These are phyloP conservation scores for Dascyllus trimaculatus DNA, from an alignment of 2,113 vertebrate genomes.

Conservation along the genomic window DNA sequence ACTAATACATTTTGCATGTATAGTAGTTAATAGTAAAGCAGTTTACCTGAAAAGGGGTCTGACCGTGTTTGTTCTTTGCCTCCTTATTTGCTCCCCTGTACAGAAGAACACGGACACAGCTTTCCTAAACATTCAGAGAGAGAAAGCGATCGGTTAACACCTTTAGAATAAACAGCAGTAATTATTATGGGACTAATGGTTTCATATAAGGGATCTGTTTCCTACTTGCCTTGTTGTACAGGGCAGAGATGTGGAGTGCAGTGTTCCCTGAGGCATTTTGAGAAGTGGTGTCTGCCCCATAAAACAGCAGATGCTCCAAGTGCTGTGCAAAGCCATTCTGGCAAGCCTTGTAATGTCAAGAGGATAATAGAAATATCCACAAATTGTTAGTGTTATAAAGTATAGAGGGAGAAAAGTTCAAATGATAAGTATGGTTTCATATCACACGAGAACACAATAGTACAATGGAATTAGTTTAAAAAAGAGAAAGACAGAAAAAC, in stretches of 20 bases:
- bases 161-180: slow-evolving; percentile 1
- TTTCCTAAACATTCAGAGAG: slow-evolving; percentile 85
- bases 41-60: slow-evolving; percentile 93
- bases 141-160: slow-evolving; percentile 30
- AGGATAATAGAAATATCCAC: slow-evolving; percentile 50
- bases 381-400: slow-evolving; percentile 34
- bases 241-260: slow-evolving; percentile 92
- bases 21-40: neutral
- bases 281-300: slow-evolving; percentile 90
- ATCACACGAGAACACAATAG: neutral
- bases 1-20: neutral
- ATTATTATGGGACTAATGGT: slow-evolving; percentile 19
- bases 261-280: slow-evolving; percentile 95
- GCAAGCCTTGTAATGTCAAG: slow-evolving; percentile 78
- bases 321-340: slow-evolving; percentile 93
- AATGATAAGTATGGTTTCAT: slow-evolving; percentile 12
- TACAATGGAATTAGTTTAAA: slow-evolving; percentile 13
- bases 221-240: slow-evolving; percentile 91
- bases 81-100: slow-evolving; percentile 92
- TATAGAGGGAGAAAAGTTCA: slow-evolving; percentile 11
- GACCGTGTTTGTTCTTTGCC: slow-evolving; percentile 92
- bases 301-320: slow-evolving; percentile 94
- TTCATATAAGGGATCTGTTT: slow-evolving; percentile 20
- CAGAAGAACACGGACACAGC: slow-evolving; percentile 91
- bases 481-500: slow-evolving; percentile 10